Conservation (phyloP, 2,888 invertebrate genomes). For the Augiades crinisus region DNA sequence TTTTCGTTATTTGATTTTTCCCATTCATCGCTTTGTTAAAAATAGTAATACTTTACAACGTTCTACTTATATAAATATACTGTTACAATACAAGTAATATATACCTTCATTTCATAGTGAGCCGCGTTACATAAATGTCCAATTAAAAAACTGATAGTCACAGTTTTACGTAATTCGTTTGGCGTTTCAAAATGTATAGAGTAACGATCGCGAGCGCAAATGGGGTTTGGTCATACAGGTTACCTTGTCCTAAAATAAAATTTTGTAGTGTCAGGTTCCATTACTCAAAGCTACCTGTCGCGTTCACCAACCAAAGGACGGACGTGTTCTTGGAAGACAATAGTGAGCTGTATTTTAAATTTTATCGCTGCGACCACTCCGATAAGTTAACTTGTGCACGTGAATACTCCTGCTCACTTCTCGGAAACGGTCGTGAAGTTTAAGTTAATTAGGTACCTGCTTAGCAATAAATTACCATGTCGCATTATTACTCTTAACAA, state of each 20-base stretch:
- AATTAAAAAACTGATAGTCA: too few species aligned
- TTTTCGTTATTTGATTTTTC: too few species aligned
- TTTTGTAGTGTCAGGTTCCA: constrained; percentile 70
- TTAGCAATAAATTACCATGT: constrained; percentile 14
- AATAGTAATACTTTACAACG: too few species aligned
- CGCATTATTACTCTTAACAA: background rate
- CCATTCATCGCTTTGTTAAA: too few species aligned
- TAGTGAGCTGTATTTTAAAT: constrained; percentile 72
- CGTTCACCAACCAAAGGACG: constrained; percentile 47
- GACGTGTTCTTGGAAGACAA: constrained; percentile 71
- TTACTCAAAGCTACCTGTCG: constrained; percentile 74
- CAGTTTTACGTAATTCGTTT: constrained; percentile 8
- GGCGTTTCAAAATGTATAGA: constrained; percentile 48
- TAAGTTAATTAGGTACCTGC: constrained; percentile 47
- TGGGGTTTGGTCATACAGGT: constrained; percentile 18
- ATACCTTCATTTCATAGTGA: too few species aligned
- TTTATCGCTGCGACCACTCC: constrained; percentile 73
- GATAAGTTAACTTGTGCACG: constrained; percentile 70
- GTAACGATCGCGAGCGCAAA: constrained; percentile 36
- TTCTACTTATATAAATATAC: too few species aligned
- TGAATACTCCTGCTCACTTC: constrained; percentile 58
- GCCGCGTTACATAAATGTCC: too few species aligned
- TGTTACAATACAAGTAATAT: too few species aligned
- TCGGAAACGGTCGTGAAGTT: constrained; percentile 53
- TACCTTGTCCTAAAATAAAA: constrained; percentile 34